Evolutionary conservation across 2,888 invertebrate species (phyloP), one percentile per base, ranked within the genome.

Genomic region (Rhagium mordax): DNA sequence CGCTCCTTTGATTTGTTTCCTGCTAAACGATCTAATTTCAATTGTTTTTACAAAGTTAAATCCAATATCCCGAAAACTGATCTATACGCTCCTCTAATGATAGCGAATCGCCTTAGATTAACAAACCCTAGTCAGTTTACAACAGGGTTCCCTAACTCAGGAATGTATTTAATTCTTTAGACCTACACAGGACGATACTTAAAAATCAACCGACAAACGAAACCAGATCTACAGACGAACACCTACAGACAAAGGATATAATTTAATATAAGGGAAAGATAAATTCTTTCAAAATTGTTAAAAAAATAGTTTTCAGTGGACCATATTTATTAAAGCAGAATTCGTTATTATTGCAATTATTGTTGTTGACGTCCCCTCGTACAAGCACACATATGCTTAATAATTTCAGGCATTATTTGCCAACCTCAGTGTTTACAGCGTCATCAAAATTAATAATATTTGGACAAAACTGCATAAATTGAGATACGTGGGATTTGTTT

Each of bases 1-100:
- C 7, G 27, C 59, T 27, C 59, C 59, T 33, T 33, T 33, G 59
- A 59, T 59, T 59, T 55, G 55, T 55, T 55, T 24, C 55, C 55
- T 55, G 21, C 24, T 24, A 15, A 33, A 15, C 27, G 59, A 33
- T 59, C 59, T 59, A 59, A 59, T 59, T 59, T 59, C 59, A 33
- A 59, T 59, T 59, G 59, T 59, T 59, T 59, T 29, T 59, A 55
- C 24, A 24, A 24, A 15, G 55, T 24, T 55, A 24, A 55, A 55
- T 24, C 55, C 55, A 24, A 55, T 55, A 55, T 24, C 20, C 21
- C 15, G 21, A 55, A 24, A 55, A 55, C 6, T 24, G 55, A 55
- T 55, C 41, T 41, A 13, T 41, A 41, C n/a, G 13, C 5, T n/a
- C 5, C 41, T 41, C 13, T 13, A 10, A 5, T 13, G 10, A 5